Evolutionary conservation across 1,140 invertebrate genomes (phyloP), one percentile per base, ranked within the genome.

Genomic region (Hyles vespertilio): DNA sequence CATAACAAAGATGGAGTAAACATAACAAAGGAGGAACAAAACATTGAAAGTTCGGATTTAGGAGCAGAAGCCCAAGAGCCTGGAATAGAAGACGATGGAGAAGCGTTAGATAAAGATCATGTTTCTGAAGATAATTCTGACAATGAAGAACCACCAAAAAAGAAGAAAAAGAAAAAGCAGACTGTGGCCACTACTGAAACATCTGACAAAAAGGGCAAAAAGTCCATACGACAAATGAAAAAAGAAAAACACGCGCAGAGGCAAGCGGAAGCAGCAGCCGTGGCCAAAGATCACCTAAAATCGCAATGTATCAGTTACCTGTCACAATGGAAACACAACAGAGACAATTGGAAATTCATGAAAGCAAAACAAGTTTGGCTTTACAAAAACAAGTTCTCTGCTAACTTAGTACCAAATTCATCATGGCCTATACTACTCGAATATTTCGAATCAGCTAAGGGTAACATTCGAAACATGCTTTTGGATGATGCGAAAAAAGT

Each of bases 331-430:
- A 93, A 94, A 81, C 89, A 94, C 72, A 87, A 92, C 53, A 89
- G 86, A 57, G 84, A 84, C 54, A 91, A 94, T 69, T 95, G 94
- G 94, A 95, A 94, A 76, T 95, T 95, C 77, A 93, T 93, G 74
- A 95, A 95, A 79, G 69, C 93, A 1, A 92, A 91, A 58, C 94
- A 95, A 83, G 91, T 93, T n/a, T 95, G 93, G 91, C 81, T 95
- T 22, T 91, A 92, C 46, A 92, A 94, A 65, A 91, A 94, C 70
- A 91, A 94, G 65, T 91, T 94, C 51, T 91, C 93, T 66, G 70
- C 89, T 47, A 70, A 83, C 5, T 89, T 91, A 58, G 72, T 95
- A 3, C 89, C 91, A 10, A 89, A 92, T 40, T 78, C 91, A 36
- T 79, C 92, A 59, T 95, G 93, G 91, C 85, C 91, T 12, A 84